Evolutionary conservation across 2,797 vertebrate species (phyloP).

Genomic region (Stomatorhinus walkeri): DNA sequence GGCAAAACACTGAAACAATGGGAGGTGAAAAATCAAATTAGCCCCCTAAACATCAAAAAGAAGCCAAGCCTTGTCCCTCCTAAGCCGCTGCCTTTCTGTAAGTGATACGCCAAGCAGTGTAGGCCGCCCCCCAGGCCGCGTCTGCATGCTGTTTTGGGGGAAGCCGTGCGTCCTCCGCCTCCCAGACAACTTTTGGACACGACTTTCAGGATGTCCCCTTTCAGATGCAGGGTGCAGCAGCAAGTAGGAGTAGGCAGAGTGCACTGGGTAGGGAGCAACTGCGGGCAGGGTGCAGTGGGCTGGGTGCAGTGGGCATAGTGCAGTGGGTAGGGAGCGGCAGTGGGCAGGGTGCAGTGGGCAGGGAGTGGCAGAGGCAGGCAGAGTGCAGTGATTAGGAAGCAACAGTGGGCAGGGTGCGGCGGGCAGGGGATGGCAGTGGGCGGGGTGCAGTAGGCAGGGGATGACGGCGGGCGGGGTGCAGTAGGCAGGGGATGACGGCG

Average conservation of each 20-base stretch:
- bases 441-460: no score
- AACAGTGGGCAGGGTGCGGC: not conserved
- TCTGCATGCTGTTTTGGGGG: not conserved
- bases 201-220: not conserved
- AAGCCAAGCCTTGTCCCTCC: slow-evolving; percentile 59
- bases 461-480: not conserved
- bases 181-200: not conserved
- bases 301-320: not conserved
- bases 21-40: slow-evolving; percentile 79
- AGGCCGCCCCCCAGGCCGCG: slow-evolving; percentile 41
- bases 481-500: not conserved
- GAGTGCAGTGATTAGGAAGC: not conserved
- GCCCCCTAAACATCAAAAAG: slow-evolving; percentile 66
- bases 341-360: no score
- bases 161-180: not conserved
- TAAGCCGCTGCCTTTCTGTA: slow-evolving; percentile 71
- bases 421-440: no score
- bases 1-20: slow-evolving; percentile 71
- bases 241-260: not conserved
- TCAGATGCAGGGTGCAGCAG: not conserved
- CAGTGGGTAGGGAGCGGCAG: no score
- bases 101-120: slow-evolving; percentile 56
- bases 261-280: not conserved
- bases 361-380: no score
- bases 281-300: not conserved